phyloP scores from a whole-genome alignment of 2,797 vertebrate genomes.

The Xenops minutus region DNA sequence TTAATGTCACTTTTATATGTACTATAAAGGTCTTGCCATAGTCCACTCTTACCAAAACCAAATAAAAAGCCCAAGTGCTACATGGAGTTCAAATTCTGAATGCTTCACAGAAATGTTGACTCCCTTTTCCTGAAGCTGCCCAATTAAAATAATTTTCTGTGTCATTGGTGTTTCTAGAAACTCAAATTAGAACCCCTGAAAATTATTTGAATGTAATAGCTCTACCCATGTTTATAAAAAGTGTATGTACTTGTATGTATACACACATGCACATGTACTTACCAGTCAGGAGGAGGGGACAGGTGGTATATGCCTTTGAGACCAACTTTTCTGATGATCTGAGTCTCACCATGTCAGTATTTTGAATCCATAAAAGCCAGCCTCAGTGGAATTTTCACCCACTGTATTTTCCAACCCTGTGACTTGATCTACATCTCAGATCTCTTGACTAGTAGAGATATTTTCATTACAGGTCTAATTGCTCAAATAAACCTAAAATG shows the following conservation, averaged over 20 bases:
- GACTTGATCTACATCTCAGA: background rate
- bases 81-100: background rate
- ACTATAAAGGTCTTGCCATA: background rate
- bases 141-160: background rate
- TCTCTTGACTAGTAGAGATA: background rate
- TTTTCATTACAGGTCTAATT: background rate
- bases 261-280: fast-evolving
- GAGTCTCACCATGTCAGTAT: background rate
- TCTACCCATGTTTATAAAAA: background rate
- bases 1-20: background rate
- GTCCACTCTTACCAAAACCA: background rate
- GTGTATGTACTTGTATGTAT: fast-evolving
- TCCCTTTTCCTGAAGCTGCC: background rate
- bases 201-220: background rate
- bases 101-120: background rate
- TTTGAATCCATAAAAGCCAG: background rate
- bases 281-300: background rate
- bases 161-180: background rate
- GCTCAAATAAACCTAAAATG: background rate
- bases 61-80: background rate
- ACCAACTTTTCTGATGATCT: background rate
- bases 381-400: background rate
- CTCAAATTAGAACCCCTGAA: background rate
- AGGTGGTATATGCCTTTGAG: background rate
- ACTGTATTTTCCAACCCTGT: background rate